Conservation (phyloP, 2,113 vertebrate species). For the Colaptes auratus region DNA sequence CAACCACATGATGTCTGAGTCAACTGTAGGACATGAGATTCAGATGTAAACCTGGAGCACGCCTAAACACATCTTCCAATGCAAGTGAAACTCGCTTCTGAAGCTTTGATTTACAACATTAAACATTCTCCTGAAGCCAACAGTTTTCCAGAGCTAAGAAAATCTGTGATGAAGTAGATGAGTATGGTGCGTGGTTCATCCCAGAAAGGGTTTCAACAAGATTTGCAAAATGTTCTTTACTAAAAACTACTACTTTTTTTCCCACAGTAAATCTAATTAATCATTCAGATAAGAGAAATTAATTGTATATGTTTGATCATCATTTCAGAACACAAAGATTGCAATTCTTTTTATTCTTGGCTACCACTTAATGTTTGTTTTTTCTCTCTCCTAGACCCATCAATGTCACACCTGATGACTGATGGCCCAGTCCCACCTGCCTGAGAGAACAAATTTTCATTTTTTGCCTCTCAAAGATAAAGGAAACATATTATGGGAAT, state of each 20-base stretch:
- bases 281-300: neutral
- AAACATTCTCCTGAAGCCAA: neutral
- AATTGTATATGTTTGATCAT: neutral
- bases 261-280: neutral
- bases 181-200: neutral
- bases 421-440: no score
- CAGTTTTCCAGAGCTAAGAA: neutral
- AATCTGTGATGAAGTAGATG: neutral
- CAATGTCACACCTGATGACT: neutral
- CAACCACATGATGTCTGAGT: neutral
- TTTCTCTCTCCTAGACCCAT: neutral
- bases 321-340: neutral
- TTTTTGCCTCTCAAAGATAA: neutral
- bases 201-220: neutral
- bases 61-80: neutral
- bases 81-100: neutral
- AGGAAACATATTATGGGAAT: neutral
- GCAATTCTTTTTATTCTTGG: neutral
- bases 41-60: neutral
- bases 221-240: neutral
- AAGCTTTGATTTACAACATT: neutral
- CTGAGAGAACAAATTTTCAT: neutral
- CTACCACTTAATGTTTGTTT: neutral
- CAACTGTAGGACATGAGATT: neutral
- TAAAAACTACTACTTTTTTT: neutral